Evolutionary conservation across 2,888 invertebrate species (phyloP), one percentile per base, ranked within the genome.

Genomic region (Muschampia plurimacula): DNA sequence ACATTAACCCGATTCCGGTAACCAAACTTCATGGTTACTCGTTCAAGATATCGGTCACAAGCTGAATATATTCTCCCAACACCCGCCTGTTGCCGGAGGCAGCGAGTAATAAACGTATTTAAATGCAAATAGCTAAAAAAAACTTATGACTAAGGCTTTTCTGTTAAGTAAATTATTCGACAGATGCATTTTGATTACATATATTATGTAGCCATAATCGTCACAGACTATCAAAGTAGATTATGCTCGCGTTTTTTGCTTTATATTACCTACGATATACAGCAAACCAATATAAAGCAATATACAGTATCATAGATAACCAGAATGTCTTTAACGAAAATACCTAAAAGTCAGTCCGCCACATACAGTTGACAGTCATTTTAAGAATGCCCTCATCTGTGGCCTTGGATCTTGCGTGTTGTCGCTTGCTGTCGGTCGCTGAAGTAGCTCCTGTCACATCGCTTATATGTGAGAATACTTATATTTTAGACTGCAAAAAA

Each of bases 1-100:
- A 93, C 92, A 93, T 93, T 93, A 93, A 93, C 93, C 93, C 92
- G 90, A 89, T 91, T 93, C 86, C 85, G 83, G 86, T 90, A 90
- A 90, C 91, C 90, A 85, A 92, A 90, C 89, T 90, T 90, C 90
- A 89, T 86, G 84, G 85, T 81, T 89, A 84, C 86, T 84, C 83
- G 82, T 80, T 78, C 83, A 77, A 83, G 88, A 91, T 91, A 88
- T 90, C 88, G 92, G 88, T 89, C 89, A 86, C 83, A 83, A 80
- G 83, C 75, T 62, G 82, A 80, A 85, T 86, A 85, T 84, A 87
- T 88, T 85, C 82, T 83, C 81, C 82, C 78, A 81, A 83, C 82
- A 82, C 83, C 80, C 76, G 75, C 80, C 76, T 80, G 79, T 85
- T 86, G 85, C 83, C 83, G 75, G 78, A 73, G 74, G 73, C 60